phyloP scores from a whole-genome alignment of 2,113 vertebrate genomes.

The Lanius collurio region DNA sequence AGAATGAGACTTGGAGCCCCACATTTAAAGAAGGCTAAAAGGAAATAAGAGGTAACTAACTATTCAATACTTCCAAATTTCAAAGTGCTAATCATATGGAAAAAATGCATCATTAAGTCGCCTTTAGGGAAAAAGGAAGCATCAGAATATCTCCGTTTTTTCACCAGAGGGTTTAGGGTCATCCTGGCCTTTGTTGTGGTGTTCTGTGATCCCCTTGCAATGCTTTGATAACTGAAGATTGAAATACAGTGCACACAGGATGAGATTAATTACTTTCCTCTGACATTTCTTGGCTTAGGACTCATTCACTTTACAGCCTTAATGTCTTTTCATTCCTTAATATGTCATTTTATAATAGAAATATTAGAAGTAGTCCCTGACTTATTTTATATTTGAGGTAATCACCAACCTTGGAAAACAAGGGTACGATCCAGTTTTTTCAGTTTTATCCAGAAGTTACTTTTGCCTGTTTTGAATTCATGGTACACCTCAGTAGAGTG shows the following conservation, averaged over 20 bases:
- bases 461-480: no score
- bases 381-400: background rate
- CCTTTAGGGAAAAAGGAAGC: no score
- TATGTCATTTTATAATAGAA: background rate
- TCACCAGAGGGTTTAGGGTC: background rate
- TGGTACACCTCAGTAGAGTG: no score
- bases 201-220: background rate
- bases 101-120: no score
- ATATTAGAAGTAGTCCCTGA: background rate
- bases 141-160: no score
- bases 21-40: no score
- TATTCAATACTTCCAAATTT: no score
- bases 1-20: no score
- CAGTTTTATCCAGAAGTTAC: no score
- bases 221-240: background rate
- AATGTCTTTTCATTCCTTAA: background rate
- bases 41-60: no score
- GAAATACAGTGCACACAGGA: background rate
- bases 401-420: background rate
- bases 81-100: no score
- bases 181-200: background rate
- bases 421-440: conserved; percentile 1
- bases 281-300: background rate
- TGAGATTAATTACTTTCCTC: background rate
- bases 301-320: background rate